These are phyloP conservation scores for Capreolus pygargus DNA, from an alignment of 2,113 vertebrate species.

Conservation along the genomic window DNA sequence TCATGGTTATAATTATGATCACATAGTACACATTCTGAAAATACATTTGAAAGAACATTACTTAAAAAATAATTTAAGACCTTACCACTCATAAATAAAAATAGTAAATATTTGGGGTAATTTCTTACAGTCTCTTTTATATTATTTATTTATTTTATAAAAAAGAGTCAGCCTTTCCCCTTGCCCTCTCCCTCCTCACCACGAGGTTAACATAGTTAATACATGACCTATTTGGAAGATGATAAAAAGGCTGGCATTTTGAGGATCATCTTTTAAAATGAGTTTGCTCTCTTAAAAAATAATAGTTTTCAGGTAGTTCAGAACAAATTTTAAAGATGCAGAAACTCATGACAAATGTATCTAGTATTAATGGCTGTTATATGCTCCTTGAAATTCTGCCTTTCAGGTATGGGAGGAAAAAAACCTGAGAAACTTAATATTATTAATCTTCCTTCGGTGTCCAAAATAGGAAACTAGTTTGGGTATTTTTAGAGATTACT, in stretches of 20 bases:
- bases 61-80: background rate
- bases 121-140: background rate
- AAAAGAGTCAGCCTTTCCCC: background rate
- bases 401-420: background rate
- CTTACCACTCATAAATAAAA: background rate
- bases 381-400: background rate
- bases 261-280: background rate
- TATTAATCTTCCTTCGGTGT: background rate
- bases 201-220: background rate
- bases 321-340: background rate
- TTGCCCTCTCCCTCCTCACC: background rate
- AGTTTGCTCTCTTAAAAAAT: background rate
- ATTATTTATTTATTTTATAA: background rate
- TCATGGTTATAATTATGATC: background rate
- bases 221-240: background rate
- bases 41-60: background rate
- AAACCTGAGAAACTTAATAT: background rate
- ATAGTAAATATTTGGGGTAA: background rate
- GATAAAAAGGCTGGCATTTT: background rate
- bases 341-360: background rate
- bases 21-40: background rate
- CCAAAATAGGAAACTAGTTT: background rate
- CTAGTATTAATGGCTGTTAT: background rate
- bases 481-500: background rate
- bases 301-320: background rate